Percentiles rank a stretch among this genome's conserved stretches.
phyloP scores from a whole-genome alignment of 2,888 invertebrate species.

The Odontomyia ornata region DNA sequence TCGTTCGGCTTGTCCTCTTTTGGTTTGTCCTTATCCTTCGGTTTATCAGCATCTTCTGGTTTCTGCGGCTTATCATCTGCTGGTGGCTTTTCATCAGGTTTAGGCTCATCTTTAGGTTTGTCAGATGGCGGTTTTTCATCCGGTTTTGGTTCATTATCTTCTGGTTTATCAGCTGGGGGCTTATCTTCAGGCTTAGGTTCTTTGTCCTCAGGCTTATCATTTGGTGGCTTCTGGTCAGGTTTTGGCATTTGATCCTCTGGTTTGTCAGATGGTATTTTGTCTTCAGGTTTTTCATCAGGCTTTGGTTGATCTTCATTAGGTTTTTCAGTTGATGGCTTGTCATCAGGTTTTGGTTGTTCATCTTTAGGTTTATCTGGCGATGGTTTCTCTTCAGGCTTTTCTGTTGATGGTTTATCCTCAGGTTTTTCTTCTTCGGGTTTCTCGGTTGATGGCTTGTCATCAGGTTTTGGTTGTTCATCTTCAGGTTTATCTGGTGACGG shows the following conservation, averaged over 20 bases:
- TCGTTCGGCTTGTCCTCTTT: background rate
- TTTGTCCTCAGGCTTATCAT: background rate
- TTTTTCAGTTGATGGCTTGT: background rate
- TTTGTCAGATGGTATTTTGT: background rate
- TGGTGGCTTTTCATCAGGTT: background rate
- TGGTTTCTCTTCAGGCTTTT: background rate
- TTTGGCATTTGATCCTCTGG: too few relatives aligned
- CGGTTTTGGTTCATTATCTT: background rate
- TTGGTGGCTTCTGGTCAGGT: too few relatives aligned
- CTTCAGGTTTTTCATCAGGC: background rate
- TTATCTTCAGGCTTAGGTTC: background rate
- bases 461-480: background rate
- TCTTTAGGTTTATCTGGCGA: background rate
- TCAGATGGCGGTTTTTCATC: background rate
- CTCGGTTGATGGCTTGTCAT: background rate
- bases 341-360: background rate
- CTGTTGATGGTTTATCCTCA: background rate
- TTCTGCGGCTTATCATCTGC: background rate
- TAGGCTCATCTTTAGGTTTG: background rate
- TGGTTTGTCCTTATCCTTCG: background rate
- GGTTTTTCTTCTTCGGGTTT: background rate
- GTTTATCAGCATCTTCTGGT: background rate
- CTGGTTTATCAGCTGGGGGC: background rate
- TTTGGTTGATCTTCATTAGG: too few relatives aligned
- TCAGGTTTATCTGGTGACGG: background rate